Conservation (phyloP, 1,140 invertebrate genomes). For the Drosophila ogumai region DNA sequence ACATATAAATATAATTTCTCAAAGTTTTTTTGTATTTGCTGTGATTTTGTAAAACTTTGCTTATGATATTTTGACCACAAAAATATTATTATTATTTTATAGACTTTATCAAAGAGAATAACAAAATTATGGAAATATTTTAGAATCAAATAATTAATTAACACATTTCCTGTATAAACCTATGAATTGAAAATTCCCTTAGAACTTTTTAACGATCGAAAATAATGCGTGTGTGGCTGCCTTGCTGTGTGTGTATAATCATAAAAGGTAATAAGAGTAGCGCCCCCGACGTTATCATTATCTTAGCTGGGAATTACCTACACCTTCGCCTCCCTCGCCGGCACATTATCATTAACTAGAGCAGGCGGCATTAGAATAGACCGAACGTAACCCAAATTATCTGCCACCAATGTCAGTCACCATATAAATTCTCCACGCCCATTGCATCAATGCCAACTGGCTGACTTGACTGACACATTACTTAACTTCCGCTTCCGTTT, state of each 20-base stretch:
- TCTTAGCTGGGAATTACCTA: slow-evolving; percentile 31
- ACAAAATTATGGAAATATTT: neutral
- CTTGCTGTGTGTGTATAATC: slow-evolving; percentile 9
- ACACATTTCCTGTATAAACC: neutral
- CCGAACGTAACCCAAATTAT: slow-evolving; percentile 57
- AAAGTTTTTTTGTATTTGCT: neutral
- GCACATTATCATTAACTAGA: slow-evolving; percentile 49
- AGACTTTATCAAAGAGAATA: neutral
- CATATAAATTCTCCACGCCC: slow-evolving; percentile 49
- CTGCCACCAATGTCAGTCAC: slow-evolving; percentile 37
- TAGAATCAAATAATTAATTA: neutral
- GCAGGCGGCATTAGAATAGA: slow-evolving; percentile 46
- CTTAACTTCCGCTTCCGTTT: slow-evolving; percentile 80
- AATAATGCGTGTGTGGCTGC: slow-evolving; percentile 12
- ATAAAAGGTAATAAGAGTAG: slow-evolving; percentile 37
- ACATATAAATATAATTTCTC: too few relatives aligned
- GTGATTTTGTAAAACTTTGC: too few relatives aligned
- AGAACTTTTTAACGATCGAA: slow-evolving; percentile 36
- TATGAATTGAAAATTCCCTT: slow-evolving; percentile 1
- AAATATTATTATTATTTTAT: neutral
- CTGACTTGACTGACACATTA: slow-evolving; percentile 79
- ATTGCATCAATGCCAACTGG: slow-evolving; percentile 60
- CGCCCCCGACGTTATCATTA: slow-evolving; percentile 37
- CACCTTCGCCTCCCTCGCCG: slow-evolving; percentile 7
- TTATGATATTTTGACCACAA: neutral